Percentiles rank a stretch among this genome's conserved stretches.
Conservation (phyloP, 1,140 invertebrate species). For the Heliconius congener region DNA sequence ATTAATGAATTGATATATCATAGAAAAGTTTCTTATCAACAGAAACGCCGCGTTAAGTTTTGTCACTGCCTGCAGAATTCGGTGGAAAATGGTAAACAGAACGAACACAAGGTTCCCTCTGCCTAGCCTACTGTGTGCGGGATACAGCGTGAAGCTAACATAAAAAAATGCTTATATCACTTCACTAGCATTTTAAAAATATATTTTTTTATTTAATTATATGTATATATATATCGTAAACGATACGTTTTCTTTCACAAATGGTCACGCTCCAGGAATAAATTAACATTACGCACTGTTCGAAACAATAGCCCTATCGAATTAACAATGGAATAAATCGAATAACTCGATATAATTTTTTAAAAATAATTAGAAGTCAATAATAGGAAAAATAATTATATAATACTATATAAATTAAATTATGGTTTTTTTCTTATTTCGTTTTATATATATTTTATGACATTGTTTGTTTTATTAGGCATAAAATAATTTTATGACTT, state of each 20-base stretch:
- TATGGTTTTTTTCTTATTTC: not conserved
- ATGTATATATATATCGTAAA: not conserved
- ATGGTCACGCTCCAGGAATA: conserved; percentile 20
- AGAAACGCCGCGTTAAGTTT: no score
- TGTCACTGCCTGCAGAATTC: no score
- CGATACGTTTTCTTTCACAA: conserved; percentile 19
- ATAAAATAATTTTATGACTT: no score
- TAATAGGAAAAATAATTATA: conserved; percentile 16
- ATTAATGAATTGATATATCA: no score
- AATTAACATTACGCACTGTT: not conserved
- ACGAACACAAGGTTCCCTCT: no score
- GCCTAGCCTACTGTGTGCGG: no score
- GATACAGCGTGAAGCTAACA: no score
- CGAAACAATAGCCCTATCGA: conserved; percentile 31
- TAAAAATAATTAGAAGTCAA: conserved; percentile 22
- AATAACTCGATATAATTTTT: conserved; percentile 20
- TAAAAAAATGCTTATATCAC: no score
- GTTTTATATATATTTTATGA: not conserved
- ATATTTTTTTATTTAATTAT: not conserved
- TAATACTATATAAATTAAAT: conserved; percentile 18
- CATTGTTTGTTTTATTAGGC: not conserved
- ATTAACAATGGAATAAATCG: conserved; percentile 33
- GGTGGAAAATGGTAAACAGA: no score
- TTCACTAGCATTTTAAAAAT: no score
- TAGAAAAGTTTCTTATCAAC: no score